Evolutionary conservation across 1,140 invertebrate genomes (phyloP).

Genomic region (Rhynchophorus ferrugineus): DNA sequence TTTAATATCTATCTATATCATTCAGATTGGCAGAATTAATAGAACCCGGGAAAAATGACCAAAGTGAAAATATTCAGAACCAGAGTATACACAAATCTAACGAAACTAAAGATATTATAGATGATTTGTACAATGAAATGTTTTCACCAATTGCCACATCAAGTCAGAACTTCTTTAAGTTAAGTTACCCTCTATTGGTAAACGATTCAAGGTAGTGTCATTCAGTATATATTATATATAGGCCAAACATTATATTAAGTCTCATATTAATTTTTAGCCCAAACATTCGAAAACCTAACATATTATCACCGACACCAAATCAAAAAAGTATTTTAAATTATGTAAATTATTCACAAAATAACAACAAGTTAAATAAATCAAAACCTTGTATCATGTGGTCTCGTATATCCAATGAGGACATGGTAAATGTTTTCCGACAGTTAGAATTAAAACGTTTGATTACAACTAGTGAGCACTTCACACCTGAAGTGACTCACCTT

Average conservation of each 20-base stretch:
- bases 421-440: conserved; percentile 27
- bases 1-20: too few species aligned
- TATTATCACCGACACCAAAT: conserved; percentile 25
- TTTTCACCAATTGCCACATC: too few species aligned
- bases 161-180: too few species aligned
- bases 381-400: conserved; percentile 33
- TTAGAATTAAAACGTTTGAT: conserved; percentile 32
- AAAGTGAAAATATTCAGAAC: too few species aligned
- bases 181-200: conserved; percentile 3
- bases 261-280: too few species aligned
- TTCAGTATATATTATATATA: too few species aligned
- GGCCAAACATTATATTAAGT: too few species aligned
- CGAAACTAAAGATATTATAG: too few species aligned
- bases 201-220: background rate
- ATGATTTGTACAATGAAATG: too few species aligned
- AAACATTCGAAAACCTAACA: conserved; percentile 11
- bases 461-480: conserved; percentile 28
- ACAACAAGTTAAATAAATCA: background rate
- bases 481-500: conserved; percentile 33
- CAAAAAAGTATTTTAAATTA: conserved; percentile 37
- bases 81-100: too few species aligned
- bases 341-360: conserved; percentile 18
- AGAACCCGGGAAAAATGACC: too few species aligned
- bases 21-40: too few species aligned
- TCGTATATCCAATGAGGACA: conserved; percentile 26